Conservation (phyloP, 2,113 vertebrate genomes). For the Garra rufa region DNA sequence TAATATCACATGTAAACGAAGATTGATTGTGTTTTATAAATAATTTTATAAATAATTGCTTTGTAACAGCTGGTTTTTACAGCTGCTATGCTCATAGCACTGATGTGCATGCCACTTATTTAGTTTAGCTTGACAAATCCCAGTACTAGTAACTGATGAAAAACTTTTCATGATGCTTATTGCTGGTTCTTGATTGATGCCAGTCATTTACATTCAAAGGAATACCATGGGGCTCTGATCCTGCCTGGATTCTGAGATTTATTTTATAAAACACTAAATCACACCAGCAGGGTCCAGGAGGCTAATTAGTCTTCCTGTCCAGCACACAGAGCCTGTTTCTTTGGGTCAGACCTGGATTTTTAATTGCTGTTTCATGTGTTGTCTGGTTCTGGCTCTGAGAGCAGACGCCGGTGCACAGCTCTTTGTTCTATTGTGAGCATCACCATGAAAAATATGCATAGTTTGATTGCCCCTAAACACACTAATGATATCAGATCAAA, state of each 20-base stretch:
- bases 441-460: background rate
- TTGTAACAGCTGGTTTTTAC: conserved; percentile 16
- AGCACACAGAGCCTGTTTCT: conserved; percentile 16
- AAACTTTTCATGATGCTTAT: background rate
- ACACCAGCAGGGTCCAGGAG: background rate
- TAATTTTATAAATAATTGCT: conserved; percentile 16
- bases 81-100: conserved; percentile 13
- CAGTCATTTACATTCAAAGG: conserved; percentile 9
- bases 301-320: conserved; percentile 28
- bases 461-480: background rate
- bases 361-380: conserved; percentile 18
- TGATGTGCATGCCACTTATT: conserved; percentile 11
- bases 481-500: background rate
- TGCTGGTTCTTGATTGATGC: conserved; percentile 23
- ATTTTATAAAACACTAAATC: conserved; percentile 33
- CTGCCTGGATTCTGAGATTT: conserved; percentile 4
- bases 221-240: background rate
- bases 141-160: conserved; percentile 2
- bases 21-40: conserved; percentile 3
- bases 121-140: conserved; percentile 24
- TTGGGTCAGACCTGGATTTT: conserved; percentile 16
- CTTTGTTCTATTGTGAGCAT: background rate
- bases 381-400: background rate
- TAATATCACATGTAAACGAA: background rate
- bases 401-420: background rate